Conservation (phyloP, 2,888 invertebrate genomes). For the Peribatodes rhomboidaria region DNA sequence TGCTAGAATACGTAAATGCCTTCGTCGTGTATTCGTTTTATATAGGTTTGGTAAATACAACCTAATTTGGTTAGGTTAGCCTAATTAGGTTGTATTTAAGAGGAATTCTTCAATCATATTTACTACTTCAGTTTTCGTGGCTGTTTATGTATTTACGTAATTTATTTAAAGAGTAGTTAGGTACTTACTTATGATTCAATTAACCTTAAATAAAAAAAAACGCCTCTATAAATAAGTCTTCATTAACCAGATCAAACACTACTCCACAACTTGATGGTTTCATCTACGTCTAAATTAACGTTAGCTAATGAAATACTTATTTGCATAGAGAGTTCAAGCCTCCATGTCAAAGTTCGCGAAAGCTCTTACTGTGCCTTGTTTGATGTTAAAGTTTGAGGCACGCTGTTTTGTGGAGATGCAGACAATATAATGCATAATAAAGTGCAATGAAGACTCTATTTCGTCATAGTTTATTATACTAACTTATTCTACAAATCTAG, state of each 20-base stretch:
- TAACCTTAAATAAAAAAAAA: too few relatives aligned
- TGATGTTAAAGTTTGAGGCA: slow-evolving; percentile 26
- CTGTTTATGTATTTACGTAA: background rate
- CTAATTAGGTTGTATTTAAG: too few relatives aligned
- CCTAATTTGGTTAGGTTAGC: too few relatives aligned
- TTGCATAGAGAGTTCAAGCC: background rate
- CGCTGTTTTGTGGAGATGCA: slow-evolving; percentile 46
- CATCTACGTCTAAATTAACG: background rate
- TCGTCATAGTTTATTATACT: slow-evolving; percentile 60
- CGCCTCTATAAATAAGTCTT: too few relatives aligned
- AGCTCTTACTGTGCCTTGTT: background rate
- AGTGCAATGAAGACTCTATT: slow-evolving; percentile 54
- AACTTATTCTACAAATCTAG: slow-evolving; percentile 50
- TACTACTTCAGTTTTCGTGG: background rate
- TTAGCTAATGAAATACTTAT: background rate
- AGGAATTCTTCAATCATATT: slow-evolving; percentile 10
- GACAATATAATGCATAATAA: slow-evolving; percentile 67
- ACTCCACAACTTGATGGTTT: background rate
- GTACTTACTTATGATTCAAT: too few relatives aligned
- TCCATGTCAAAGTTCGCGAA: background rate
- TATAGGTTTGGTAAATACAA: slow-evolving; percentile 30
- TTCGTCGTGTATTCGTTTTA: slow-evolving; percentile 26
- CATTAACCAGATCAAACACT: background rate
- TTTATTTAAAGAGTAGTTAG: too few relatives aligned
- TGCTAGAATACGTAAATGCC: slow-evolving; percentile 29